Percentiles rank a stretch among this genome's conserved stretches.
Evolutionary conservation across 1,140 invertebrate genomes (phyloP).

Genomic region (Caenorhabditis brenneri): DNA sequence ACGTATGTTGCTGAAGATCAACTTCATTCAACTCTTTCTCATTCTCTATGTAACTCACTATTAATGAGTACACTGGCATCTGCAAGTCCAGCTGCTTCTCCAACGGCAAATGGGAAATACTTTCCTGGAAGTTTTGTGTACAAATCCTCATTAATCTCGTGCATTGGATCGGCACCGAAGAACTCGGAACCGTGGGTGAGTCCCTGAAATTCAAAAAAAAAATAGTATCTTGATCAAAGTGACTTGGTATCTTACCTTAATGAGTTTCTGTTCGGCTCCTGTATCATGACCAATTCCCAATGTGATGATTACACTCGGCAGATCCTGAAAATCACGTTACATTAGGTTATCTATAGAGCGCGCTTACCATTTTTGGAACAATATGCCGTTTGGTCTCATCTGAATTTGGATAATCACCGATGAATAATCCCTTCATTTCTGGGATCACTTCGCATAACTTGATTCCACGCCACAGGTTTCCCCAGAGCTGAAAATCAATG

Average conservation of each 20-base stretch:
- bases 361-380: constrained; percentile 12
- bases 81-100: not conserved
- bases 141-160: constrained; percentile 35
- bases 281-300: constrained; percentile 33
- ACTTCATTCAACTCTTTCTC: not conserved
- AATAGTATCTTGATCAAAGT: not conserved
- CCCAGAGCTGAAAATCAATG: constrained; percentile 19
- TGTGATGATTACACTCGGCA: constrained; percentile 26
- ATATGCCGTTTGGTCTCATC: constrained; percentile 10
- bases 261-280: not conserved
- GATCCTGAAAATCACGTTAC: not conserved
- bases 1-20: not conserved
- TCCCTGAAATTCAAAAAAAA: constrained; percentile 21
- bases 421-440: constrained; percentile 20
- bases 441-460: not conserved
- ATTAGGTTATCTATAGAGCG: too few relatives aligned
- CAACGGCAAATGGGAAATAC: constrained; percentile 44
- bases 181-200: not conserved
- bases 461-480: constrained; percentile 27
- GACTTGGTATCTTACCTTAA: not conserved
- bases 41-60: not conserved
- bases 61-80: constrained; percentile 31
- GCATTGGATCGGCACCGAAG: constrained; percentile 43
- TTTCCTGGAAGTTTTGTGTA: constrained; percentile 29
- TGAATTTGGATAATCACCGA: constrained; percentile 26